Evolutionary conservation across 2,888 invertebrate species (phyloP).

Genomic region (Chaitophorus viminalis): DNA sequence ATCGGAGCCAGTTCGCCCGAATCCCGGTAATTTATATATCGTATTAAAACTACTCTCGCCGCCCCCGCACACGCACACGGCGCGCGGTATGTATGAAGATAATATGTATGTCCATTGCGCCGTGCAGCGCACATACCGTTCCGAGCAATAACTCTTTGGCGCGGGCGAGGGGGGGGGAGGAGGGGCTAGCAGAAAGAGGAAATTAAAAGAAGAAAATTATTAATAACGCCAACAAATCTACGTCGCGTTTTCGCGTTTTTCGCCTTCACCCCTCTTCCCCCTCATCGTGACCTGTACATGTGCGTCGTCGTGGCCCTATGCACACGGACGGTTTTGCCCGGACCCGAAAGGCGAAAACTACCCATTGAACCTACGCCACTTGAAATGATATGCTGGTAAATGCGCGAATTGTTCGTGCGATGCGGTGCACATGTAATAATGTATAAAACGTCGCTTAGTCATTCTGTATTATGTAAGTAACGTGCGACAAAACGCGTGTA

Average conservation of each 20-base stretch:
- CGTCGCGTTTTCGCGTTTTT: neutral
- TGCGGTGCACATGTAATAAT: too few relatives aligned
- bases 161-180: too few relatives aligned
- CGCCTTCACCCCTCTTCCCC: too few relatives aligned
- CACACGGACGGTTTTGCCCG: neutral
- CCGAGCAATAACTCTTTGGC: conserved; percentile 33
- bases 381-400: too few relatives aligned
- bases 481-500: too few relatives aligned
- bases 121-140: conserved; percentile 18
- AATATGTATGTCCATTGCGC: too few relatives aligned
- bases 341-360: neutral
- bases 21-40: conserved; percentile 12
- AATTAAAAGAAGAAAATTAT: conserved; percentile 58
- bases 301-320: neutral
- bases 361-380: neutral
- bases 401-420: too few relatives aligned
- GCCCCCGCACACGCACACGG: neutral
- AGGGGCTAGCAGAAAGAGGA: too few relatives aligned
- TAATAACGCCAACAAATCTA: conserved; percentile 56
- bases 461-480: too few relatives aligned
- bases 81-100: too few relatives aligned
- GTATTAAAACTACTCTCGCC: neutral
- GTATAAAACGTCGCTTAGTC: too few relatives aligned
- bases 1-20: neutral
- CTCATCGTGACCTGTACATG: neutral